phyloP scores from a whole-genome alignment of 2,888 invertebrate species.

The Drosophila kokeensis region DNA sequence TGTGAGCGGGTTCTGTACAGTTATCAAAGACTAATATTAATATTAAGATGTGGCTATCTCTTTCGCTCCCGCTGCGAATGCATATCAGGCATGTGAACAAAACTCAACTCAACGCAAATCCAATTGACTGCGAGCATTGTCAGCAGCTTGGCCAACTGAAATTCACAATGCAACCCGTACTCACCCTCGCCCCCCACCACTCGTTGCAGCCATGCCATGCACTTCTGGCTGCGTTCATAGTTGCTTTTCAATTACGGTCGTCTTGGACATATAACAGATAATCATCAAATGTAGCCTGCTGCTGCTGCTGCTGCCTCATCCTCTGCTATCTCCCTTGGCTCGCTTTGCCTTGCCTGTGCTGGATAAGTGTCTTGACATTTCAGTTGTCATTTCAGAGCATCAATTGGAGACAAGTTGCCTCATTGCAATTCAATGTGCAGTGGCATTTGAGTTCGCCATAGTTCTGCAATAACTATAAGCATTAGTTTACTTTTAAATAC shows the following conservation, averaged over 20 bases:
- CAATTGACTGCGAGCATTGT: slow-evolving; percentile 41
- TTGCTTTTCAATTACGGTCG: slow-evolving; percentile 40
- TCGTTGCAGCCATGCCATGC: background rate
- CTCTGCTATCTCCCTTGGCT: background rate
- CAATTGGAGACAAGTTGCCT: slow-evolving; percentile 43
- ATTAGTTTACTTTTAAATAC: slow-evolving; percentile 74
- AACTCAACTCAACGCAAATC: slow-evolving; percentile 29
- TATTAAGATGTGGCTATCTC: slow-evolving; percentile 15
- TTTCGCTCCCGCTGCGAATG: background rate
- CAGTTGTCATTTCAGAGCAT: slow-evolving; percentile 37
- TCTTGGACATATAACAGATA: slow-evolving; percentile 46
- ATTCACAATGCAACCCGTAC: background rate
- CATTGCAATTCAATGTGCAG: slow-evolving; percentile 70
- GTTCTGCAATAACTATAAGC: slow-evolving; percentile 67
- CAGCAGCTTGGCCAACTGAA: slow-evolving; percentile 27
- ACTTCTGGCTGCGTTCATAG: slow-evolving; percentile 17
- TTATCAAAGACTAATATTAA: slow-evolving; percentile 44
- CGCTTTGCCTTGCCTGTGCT: background rate
- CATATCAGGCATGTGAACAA: slow-evolving; percentile 29
- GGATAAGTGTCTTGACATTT: slow-evolving; percentile 31
- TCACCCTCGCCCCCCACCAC: too few relatives aligned
- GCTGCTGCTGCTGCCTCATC: slow-evolving; percentile 19
- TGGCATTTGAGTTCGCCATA: slow-evolving; percentile 62
- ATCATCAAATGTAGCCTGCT: slow-evolving; percentile 28
- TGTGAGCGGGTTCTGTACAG: slow-evolving; percentile 18